Percentiles rank a stretch among this genome's conserved stretches.
phyloP scores from a whole-genome alignment of 2,797 vertebrate genomes.

The Hirundo rustica region DNA sequence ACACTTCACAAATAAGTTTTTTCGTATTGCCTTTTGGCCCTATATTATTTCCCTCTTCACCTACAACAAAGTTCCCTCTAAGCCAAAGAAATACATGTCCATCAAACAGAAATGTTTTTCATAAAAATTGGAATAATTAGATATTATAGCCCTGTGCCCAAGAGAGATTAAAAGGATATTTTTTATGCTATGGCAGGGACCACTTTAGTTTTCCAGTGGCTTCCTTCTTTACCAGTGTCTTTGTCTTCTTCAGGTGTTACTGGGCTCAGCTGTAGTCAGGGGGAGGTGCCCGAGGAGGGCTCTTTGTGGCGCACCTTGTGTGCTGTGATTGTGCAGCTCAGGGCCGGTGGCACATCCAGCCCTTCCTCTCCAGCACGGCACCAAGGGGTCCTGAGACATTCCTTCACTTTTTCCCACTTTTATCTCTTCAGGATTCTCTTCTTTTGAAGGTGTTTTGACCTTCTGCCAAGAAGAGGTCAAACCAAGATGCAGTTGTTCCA shows the following conservation, averaged over 20 bases:
- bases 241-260: not conserved
- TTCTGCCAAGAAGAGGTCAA: not conserved
- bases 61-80: not conserved
- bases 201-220: not conserved
- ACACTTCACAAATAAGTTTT: not conserved
- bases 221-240: not conserved
- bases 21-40: not conserved
- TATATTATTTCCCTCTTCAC: not conserved
- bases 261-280: not conserved
- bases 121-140: not conserved
- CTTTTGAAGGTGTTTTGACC: not conserved
- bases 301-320: not conserved
- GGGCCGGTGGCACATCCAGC: accelerated
- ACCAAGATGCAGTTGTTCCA: not conserved
- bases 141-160: not conserved
- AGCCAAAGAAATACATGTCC: not conserved
- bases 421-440: not conserved
- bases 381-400: not conserved
- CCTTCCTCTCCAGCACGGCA: not conserved
- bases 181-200: not conserved
- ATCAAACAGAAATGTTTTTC: not conserved
- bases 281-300: not conserved
- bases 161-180: not conserved
- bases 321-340: not conserved
- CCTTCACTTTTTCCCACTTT: not conserved